These are phyloP conservation scores for Linurgus olivaceus DNA, from an alignment of 2,797 vertebrate genomes.

Conservation along the genomic window DNA sequence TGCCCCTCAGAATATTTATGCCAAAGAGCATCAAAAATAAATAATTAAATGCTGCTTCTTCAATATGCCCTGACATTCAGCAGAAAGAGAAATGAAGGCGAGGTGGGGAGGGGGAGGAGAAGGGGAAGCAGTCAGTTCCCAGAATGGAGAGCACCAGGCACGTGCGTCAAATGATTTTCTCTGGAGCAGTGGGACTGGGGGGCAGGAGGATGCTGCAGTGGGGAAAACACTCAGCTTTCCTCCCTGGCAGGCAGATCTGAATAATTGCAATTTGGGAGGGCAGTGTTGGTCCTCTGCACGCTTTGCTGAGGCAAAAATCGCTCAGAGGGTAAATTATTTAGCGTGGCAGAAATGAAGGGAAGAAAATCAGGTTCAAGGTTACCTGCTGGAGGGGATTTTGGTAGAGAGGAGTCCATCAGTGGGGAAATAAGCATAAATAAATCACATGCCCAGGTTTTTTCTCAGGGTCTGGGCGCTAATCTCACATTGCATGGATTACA, in stretches of 20 bases:
- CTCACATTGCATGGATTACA: background rate
- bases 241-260: background rate
- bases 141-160: background rate
- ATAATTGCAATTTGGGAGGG: background rate
- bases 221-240: background rate
- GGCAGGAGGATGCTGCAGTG: slow-evolving; percentile 9
- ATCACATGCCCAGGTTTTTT: background rate
- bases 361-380: background rate
- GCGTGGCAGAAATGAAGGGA: background rate
- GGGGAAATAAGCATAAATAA: background rate
- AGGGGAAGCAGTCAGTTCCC: background rate
- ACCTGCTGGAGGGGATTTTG: background rate
- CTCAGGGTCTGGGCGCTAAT: background rate
- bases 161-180: background rate
- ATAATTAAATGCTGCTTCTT: background rate
- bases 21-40: background rate
- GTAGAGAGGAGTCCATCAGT: background rate
- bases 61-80: background rate
- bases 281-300: background rate
- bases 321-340: background rate
- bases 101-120: background rate
- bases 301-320: background rate
- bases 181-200: background rate
- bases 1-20: background rate
- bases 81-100: background rate